These are phyloP conservation scores for Onychomys leucogaster DNA, from an alignment of 2,797 vertebrate species.

Conservation along the genomic window DNA sequence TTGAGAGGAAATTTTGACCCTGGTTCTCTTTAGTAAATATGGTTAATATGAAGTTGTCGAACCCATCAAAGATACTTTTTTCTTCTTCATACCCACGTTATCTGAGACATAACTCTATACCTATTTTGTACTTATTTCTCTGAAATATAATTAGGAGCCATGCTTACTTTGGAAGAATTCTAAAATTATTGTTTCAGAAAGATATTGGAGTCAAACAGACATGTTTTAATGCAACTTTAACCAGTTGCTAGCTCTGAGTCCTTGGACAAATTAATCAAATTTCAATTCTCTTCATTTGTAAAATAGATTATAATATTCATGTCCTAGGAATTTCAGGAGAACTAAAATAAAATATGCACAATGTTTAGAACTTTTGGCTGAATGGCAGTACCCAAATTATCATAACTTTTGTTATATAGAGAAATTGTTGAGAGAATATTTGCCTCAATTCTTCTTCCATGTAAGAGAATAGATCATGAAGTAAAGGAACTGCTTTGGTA, in stretches of 20 bases:
- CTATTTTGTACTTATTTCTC: conserved; percentile 43
- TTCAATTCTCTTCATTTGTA: conserved; percentile 38
- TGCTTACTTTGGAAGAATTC: conserved; percentile 43
- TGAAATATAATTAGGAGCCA: neutral
- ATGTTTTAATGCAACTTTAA: neutral
- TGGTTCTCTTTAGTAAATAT: neutral
- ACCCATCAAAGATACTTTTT: neutral
- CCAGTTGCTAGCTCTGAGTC: neutral
- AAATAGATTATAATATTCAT: neutral
- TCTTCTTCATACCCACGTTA: neutral
- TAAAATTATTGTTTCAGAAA: conserved; percentile 28
- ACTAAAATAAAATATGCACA: conserved; percentile 5
- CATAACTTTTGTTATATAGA: neutral
- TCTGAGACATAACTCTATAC: neutral
- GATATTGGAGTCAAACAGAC: neutral
- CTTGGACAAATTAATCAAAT: neutral
- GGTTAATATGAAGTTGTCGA: neutral
- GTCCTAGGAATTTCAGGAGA: neutral
- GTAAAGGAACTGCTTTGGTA: neutral
- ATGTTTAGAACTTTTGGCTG: conserved; percentile 16
- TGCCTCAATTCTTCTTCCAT: neutral
- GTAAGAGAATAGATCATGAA: neutral
- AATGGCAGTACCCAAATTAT: neutral
- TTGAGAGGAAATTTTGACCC: neutral
- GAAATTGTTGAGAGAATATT: conserved; percentile 17